These are phyloP conservation scores for Tenthredo mesomela DNA, from an alignment of 2,888 invertebrate genomes.

Conservation along the genomic window DNA sequence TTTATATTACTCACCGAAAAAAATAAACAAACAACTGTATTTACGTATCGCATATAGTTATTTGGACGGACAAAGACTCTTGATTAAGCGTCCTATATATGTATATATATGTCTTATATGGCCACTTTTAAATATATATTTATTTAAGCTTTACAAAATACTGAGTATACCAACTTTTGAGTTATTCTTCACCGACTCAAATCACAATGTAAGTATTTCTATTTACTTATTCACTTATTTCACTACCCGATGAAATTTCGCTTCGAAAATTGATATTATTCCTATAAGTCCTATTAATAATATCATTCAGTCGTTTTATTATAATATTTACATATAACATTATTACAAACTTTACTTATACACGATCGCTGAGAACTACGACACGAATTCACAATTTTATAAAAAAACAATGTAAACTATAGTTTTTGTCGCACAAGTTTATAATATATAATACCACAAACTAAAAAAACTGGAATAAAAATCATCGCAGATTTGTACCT, in stretches of 20 bases:
- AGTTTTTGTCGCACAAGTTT: background rate
- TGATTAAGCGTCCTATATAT: constrained; percentile 4
- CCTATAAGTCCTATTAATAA: background rate
- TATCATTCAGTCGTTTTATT: constrained; percentile 48
- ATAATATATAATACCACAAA: background rate
- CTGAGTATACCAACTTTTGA: constrained; percentile 48
- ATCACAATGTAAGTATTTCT: constrained; percentile 46
- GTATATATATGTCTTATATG: background rate
- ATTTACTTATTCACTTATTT: too few species aligned
- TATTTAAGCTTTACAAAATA: constrained; percentile 51
- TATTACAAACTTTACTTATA: constrained; percentile 4
- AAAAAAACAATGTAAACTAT: background rate
- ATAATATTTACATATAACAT: constrained; percentile 32
- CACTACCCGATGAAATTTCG: background rate
- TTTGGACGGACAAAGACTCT: constrained; percentile 32
- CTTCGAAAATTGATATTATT: constrained; percentile 10
- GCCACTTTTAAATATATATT: constrained; percentile 44
- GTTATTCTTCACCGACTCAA: background rate
- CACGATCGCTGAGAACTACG: constrained; percentile 16
- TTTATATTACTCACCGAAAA: background rate
- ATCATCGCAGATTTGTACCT: background rate
- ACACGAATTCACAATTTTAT: background rate
- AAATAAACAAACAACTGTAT: background rate
- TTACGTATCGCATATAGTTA: constrained; percentile 1
- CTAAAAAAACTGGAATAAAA: background rate